A percentile compares a stretch with the other conserved stretches of the same genome.
Conservation (phyloP, 2,888 invertebrate genomes). For the Lobophora halterata region DNA sequence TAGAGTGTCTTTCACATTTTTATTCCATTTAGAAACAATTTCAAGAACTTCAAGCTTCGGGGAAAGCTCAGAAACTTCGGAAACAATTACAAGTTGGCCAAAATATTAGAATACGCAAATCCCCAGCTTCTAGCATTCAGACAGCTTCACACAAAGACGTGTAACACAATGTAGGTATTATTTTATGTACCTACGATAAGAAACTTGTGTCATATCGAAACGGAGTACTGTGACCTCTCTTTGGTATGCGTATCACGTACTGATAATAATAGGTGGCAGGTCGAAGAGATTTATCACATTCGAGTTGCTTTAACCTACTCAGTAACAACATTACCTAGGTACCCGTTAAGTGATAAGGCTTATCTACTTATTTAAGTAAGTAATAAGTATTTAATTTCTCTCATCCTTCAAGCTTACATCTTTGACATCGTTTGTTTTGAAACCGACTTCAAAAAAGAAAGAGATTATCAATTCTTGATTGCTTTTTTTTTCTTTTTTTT, state of each 20-base stretch:
- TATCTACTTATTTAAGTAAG: too few species aligned
- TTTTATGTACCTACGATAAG: constrained; percentile 43
- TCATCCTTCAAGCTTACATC: too few species aligned
- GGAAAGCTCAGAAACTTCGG: constrained; percentile 43
- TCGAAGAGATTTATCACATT: constrained; percentile 46
- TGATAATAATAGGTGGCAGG: constrained; percentile 43
- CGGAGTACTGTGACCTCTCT: constrained; percentile 47
- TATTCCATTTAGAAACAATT: constrained; percentile 53
- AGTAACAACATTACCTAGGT: constrained; percentile 16
- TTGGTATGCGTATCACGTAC: constrained; percentile 39
- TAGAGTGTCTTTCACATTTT: constrained; percentile 63
- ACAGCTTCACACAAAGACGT: constrained; percentile 28
- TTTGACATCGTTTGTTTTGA: too few species aligned
- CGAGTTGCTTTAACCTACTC: constrained; percentile 26
- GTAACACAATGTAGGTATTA: constrained; percentile 32
- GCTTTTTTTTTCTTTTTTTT: too few species aligned
- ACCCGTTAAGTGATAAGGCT: constrained; percentile 11
- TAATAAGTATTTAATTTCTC: too few species aligned
- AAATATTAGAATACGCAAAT: constrained; percentile 38
- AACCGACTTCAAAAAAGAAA: too few species aligned
- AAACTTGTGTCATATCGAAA: constrained; percentile 39
- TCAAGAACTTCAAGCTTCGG: constrained; percentile 47
- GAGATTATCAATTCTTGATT: too few species aligned
- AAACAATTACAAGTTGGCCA: constrained; percentile 48
- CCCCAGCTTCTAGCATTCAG: constrained; percentile 26